Evolutionary conservation across 2,888 invertebrate species (phyloP).

Genomic region (Rotaria magnacalcarata): DNA sequence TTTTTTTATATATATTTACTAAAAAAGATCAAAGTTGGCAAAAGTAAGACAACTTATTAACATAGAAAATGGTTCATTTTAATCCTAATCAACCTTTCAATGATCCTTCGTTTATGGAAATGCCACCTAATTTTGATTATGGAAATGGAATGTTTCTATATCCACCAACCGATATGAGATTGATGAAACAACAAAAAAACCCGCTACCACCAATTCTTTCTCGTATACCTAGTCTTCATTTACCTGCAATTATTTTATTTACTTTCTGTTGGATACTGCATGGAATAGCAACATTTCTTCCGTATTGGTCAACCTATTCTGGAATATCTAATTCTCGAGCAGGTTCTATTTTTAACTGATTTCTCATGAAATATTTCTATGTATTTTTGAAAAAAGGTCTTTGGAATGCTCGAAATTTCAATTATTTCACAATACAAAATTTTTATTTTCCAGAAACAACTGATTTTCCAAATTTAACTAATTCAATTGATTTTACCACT

Average conservation of each 20-base stretch:
- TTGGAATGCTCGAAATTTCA: conserved; percentile 6
- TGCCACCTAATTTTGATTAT: background rate
- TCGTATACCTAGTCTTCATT: background rate
- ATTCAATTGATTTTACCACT: background rate
- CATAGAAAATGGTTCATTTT: background rate
- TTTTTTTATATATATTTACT: background rate
- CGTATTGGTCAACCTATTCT: background rate
- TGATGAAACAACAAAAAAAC: background rate
- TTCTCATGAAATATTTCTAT: background rate
- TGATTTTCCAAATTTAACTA: background rate
- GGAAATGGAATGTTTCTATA: background rate
- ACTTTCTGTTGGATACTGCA: background rate
- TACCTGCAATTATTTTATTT: background rate
- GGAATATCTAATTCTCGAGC: background rate
- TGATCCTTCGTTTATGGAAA: background rate
- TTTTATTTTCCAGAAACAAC: conserved; percentile 21
- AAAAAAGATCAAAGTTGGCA: background rate
- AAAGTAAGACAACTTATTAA: too few species aligned
- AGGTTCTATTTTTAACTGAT: background rate
- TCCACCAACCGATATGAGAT: background rate
- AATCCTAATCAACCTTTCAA: background rate
- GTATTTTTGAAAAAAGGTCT: background rate
- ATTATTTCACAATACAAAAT: conserved; percentile 12
- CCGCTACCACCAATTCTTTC: background rate
- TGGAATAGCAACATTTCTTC: background rate